A percentile compares a stretch with the other conserved stretches of the same genome.
Conservation (phyloP, 2,797 vertebrate species). For the Schizopygopsis pylzovi region DNA sequence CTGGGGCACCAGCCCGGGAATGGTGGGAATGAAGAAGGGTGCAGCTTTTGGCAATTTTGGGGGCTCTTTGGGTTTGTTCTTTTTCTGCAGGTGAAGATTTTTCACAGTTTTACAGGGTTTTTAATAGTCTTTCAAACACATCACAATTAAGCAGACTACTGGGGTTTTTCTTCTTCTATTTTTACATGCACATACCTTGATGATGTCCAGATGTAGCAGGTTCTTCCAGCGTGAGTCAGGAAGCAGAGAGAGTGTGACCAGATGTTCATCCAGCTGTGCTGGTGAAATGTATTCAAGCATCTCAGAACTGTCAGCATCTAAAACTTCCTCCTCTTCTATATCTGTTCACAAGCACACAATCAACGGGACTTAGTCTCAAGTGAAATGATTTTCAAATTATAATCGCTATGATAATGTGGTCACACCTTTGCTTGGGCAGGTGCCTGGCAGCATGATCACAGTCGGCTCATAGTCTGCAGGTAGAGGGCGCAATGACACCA, state of each 20-base stretch:
- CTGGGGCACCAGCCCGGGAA: constrained; percentile 88
- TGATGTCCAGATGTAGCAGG: constrained; percentile 88
- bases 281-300: constrained; percentile 85
- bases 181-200: constrained; percentile 82
- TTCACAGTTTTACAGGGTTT: not conserved
- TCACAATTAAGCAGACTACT: not conserved
- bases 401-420: not conserved
- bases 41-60: constrained; percentile 85
- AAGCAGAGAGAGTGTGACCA: constrained; percentile 89
- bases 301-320: constrained; percentile 75
- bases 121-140: not conserved
- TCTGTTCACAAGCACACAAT: constrained; percentile 59
- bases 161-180: not conserved
- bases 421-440: constrained; percentile 80
- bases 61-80: constrained; percentile 89
- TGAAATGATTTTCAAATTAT: not conserved
- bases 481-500: constrained; percentile 91
- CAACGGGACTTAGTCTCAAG: not conserved
- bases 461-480: constrained; percentile 87
- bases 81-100: constrained; percentile 77
- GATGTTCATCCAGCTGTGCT: constrained; percentile 84
- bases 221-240: constrained; percentile 95
- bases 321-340: constrained; percentile 69
- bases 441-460: constrained; percentile 81
- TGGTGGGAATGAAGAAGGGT: constrained; percentile 94